These are phyloP conservation scores for Microhierax caerulescens DNA, from an alignment of 2,797 vertebrate genomes.

Conservation along the genomic window DNA sequence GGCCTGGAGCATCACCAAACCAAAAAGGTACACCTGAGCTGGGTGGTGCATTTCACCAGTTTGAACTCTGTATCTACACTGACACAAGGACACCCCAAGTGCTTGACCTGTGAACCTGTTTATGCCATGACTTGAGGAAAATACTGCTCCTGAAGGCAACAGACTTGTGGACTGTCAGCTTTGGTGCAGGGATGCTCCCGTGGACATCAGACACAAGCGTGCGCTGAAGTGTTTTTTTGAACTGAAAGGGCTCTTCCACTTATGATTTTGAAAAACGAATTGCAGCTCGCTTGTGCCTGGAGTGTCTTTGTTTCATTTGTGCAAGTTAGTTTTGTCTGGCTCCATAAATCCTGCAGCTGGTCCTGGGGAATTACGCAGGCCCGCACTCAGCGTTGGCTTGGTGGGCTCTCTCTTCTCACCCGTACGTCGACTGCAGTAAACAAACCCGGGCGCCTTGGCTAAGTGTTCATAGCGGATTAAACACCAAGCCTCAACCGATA, in stretches of 20 bases:
- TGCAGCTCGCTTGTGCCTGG: not conserved
- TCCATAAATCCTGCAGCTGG: constrained; percentile 23
- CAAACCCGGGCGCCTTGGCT: not conserved
- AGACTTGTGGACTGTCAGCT: not conserved
- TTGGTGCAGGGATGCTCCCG: not conserved
- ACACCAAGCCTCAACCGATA: not conserved
- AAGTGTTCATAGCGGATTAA: constrained; percentile 21
- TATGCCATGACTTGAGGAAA: not conserved
- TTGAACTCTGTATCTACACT: not conserved
- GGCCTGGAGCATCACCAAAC: not conserved
- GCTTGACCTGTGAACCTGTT: not conserved
- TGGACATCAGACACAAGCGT: fast-evolving
- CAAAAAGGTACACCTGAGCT: fast-evolving
- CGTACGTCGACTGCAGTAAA: not conserved
- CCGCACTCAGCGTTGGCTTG: not conserved
- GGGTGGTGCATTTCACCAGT: not conserved
- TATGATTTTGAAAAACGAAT: not conserved
- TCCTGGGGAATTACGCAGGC: not conserved
- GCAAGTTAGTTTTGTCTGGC: constrained; percentile 1
- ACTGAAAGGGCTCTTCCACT: constrained; percentile 4
- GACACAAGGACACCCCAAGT: not conserved
- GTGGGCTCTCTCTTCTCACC: not conserved
- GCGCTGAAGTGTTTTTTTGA: fast-evolving
- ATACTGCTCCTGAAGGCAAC: not conserved
- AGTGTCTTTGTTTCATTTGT: not conserved